Conservation (phyloP, 2,888 invertebrate species). For the Caenorhabditis zanzibari region DNA sequence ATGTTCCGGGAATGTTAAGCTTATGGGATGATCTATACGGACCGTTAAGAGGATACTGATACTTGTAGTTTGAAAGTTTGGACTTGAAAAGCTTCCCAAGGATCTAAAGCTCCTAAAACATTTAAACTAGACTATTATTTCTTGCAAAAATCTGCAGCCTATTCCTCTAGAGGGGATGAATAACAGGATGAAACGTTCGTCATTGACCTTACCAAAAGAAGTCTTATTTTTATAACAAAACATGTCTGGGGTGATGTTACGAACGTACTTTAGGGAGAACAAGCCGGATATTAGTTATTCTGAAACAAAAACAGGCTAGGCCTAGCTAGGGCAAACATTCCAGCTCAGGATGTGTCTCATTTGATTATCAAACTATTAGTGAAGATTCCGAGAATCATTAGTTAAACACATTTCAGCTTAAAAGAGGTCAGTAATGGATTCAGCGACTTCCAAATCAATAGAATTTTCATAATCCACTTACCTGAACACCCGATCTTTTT, state of each 20-base stretch:
- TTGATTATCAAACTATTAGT: too few species aligned
- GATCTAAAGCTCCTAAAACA: background rate
- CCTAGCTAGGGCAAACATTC: too few species aligned
- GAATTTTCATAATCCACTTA: too few species aligned
- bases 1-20: background rate
- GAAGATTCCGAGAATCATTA: too few species aligned
- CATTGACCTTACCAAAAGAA: slow-evolving; percentile 18
- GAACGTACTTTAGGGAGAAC: background rate
- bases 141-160: background rate
- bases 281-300: too few species aligned
- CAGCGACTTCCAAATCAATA: too few species aligned
- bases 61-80: background rate
- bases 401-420: too few species aligned
- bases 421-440: too few species aligned
- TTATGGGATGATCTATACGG: background rate
- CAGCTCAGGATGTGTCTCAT: too few species aligned
- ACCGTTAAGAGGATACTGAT: background rate
- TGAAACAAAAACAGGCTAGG: too few species aligned
- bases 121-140: background rate
- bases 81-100: background rate
- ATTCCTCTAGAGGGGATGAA: background rate
- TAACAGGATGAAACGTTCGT: slow-evolving; percentile 1
- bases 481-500: too few species aligned
- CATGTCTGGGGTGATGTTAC: slow-evolving; percentile 4
- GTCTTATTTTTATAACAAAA: slow-evolving; percentile 7